Percentiles rank a stretch among this genome's conserved stretches.
phyloP scores from a whole-genome alignment of 2,113 vertebrate genomes.

The Columba livia region DNA sequence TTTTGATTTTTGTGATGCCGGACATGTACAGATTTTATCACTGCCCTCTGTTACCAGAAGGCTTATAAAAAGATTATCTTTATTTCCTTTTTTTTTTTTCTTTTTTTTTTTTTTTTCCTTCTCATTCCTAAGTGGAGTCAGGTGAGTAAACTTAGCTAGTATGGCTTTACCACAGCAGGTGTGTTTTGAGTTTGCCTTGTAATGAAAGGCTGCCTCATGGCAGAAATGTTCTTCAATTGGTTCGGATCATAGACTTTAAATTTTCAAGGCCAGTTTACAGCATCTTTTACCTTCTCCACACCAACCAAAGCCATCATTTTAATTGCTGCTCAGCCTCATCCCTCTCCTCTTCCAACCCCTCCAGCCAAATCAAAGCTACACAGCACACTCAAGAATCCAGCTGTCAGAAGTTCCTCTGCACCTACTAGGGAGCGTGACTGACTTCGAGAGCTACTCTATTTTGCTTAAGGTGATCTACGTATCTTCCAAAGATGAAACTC shows the following conservation, averaged over 20 bases:
- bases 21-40: conserved; percentile 31
- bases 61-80: neutral
- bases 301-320: neutral
- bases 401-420: neutral
- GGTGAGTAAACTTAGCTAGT: neutral
- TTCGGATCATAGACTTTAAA: neutral
- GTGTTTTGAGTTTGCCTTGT: neutral
- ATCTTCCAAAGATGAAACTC: conserved; percentile 58
- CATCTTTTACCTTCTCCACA: neutral
- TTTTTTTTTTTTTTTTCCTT: neutral
- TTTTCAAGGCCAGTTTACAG: neutral
- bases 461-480: conserved; percentile 27
- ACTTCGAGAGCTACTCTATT: conserved; percentile 34
- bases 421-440: neutral
- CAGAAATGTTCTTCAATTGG: neutral
- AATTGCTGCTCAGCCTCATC: neutral
- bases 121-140: neutral
- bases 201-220: neutral
- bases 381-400: conserved; percentile 4
- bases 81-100: neutral
- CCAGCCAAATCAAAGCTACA: neutral
- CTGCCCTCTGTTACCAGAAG: conserved; percentile 9
- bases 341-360: neutral
- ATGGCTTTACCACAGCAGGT: neutral
- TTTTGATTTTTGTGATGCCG: conserved; percentile 48